Evolutionary conservation across 2,888 invertebrate species (phyloP).

Genomic region (Torymus aiolomorphi): DNA sequence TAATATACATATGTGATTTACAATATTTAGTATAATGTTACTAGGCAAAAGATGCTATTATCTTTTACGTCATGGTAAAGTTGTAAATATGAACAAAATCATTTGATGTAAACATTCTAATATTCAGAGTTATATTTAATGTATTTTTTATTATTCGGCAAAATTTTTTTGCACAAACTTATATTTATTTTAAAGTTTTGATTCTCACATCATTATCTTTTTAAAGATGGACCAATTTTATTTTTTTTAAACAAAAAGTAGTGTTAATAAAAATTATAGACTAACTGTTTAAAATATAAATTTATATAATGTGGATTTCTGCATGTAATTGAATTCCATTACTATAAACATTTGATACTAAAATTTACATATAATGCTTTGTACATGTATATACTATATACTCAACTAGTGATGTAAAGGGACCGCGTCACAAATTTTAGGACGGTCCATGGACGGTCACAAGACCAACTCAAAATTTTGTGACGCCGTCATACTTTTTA

Average conservation of each 20-base stretch:
- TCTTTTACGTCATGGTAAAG: slow-evolving; percentile 3
- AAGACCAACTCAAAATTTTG: too few species aligned
- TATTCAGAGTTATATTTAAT: too few species aligned
- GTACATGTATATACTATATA: slow-evolving; percentile 30
- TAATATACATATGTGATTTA: slow-evolving; percentile 22
- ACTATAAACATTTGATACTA: slow-evolving; percentile 23
- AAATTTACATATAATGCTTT: slow-evolving; percentile 26
- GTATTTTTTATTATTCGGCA: too few species aligned
- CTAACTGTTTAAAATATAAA: slow-evolving; percentile 10
- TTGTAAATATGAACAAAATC: background rate
- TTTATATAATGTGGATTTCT: slow-evolving; percentile 17
- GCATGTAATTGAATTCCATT: slow-evolving; percentile 20
- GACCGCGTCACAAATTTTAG: too few species aligned
- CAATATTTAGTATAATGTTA: background rate
- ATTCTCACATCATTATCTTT: too few species aligned
- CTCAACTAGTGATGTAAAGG: too few species aligned
- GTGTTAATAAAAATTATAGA: slow-evolving; percentile 7
- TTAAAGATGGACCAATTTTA: too few species aligned
- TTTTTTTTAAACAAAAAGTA: background rate
- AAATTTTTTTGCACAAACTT: too few species aligned
- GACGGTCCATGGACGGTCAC: too few species aligned
- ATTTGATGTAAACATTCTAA: too few species aligned
- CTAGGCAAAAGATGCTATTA: slow-evolving; percentile 17
- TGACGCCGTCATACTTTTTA: too few species aligned
- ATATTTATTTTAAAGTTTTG: too few species aligned